Conservation (phyloP, 2,113 vertebrate species). For the Corythoichthys intestinalis region DNA sequence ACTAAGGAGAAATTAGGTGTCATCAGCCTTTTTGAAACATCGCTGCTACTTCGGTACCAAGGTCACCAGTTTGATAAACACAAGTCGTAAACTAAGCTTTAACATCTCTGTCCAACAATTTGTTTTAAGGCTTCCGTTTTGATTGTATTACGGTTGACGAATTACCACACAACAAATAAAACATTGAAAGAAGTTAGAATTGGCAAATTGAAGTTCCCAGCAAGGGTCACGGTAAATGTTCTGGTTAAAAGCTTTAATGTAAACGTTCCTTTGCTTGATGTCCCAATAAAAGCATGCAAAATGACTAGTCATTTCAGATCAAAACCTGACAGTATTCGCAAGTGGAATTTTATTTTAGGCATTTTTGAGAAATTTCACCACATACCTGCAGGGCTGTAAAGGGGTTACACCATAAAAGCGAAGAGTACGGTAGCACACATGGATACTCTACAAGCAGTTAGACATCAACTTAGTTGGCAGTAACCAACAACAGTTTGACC, state of each 20-base stretch:
- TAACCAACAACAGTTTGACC: conserved; percentile 17
- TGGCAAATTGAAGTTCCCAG: background rate
- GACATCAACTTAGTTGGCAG: conserved; percentile 6
- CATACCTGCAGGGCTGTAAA: conserved; percentile 51
- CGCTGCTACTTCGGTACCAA: no score
- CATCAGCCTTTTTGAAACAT: no score
- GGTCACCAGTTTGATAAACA: no score
- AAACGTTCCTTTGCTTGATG: conserved; percentile 30
- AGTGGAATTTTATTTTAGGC: conserved; percentile 62
- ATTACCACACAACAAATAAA: no score
- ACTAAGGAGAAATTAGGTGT: no score
- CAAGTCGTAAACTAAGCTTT: no score
- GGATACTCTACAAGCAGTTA: conserved; percentile 32
- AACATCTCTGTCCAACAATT: no score
- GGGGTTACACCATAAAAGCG: conserved; percentile 42
- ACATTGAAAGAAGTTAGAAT: background rate
- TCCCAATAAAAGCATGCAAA: conserved; percentile 56
- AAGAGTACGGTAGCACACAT: conserved; percentile 38
- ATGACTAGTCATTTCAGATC: background rate
- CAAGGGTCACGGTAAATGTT: background rate
- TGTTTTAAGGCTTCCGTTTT: no score
- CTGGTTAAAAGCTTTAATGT: conserved; percentile 50
- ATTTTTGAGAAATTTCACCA: conserved; percentile 45
- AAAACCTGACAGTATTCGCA: conserved; percentile 24
- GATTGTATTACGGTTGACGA: no score